phyloP scores from a whole-genome alignment of 2,888 invertebrate species.

The Nemapogon koenigi region DNA sequence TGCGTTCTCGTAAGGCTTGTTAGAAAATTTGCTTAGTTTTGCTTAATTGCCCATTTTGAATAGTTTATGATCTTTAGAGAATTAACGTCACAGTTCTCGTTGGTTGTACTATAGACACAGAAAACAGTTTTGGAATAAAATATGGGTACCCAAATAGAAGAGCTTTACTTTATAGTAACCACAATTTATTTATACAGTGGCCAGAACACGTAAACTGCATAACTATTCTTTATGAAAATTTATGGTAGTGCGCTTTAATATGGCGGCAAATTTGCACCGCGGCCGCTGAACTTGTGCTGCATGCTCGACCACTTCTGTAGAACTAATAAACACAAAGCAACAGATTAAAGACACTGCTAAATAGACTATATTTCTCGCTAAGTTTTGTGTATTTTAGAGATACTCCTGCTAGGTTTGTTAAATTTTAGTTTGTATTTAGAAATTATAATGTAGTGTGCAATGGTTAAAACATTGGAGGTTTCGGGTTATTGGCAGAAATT shows the following conservation, averaged over 20 bases:
- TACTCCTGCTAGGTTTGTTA: too few relatives aligned
- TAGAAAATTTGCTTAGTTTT: too few relatives aligned
- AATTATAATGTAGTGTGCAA: too few relatives aligned
- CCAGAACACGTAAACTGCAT: slow-evolving; percentile 20
- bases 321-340: slow-evolving; percentile 27
- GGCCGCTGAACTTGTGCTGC: slow-evolving; percentile 30
- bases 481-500: too few relatives aligned
- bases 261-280: slow-evolving; percentile 25
- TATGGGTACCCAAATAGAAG: background rate
- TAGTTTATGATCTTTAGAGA: too few relatives aligned
- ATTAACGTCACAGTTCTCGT: too few relatives aligned
- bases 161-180: background rate
- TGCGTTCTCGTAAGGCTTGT: background rate
- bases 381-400: too few relatives aligned
- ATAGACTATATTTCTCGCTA: too few relatives aligned
- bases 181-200: background rate
- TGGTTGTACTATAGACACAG: too few relatives aligned
- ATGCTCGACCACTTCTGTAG: slow-evolving; percentile 16
- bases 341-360: slow-evolving; percentile 2
- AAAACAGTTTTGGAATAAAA: background rate
- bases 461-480: too few relatives aligned
- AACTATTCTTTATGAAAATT: slow-evolving; percentile 60
- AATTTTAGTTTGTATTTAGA: too few relatives aligned
- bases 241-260: slow-evolving; percentile 51
- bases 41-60: too few relatives aligned